Evolutionary conservation across 2,113 vertebrate genomes (phyloP), one percentile per base, ranked within the genome.

Genomic region (Tachysurus vachellii): DNA sequence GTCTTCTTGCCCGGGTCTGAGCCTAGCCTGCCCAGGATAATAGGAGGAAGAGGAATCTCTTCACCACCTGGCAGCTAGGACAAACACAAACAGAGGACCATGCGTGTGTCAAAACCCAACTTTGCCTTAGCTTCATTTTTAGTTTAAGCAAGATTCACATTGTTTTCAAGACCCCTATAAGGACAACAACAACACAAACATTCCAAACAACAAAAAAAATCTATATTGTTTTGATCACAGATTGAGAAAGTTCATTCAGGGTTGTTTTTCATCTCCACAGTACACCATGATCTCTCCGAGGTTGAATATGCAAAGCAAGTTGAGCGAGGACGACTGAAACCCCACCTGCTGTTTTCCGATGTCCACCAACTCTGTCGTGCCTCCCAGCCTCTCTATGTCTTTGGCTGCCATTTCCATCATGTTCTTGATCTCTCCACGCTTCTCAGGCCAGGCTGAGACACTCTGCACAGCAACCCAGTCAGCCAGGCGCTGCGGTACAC

Each of bases 391-490:
- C 89, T 96, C 94, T 0, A 99, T 96, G n/a, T 98, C 97, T 12
- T 95, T 95, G 0, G 96, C 97, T 0, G 96, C 97, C 7, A 97
- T 95, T 82, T 98, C 95, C 96, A 99, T 97, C 98, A 99, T 99
- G 90, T 5, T 95, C 23, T 88, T 94, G 94, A 98, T 96, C 75
- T 99, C 97, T 0, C 82, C 94, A 0, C 98, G 95, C 91, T 99
- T 99, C 92, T 99, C 98, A 0, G 98, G 96, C 97, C 96, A 98
- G 0, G 97, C 96, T 0, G 98, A 99, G 64, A 99, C 97, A 0
- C 98, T 99, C 95, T 97, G 96, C 86, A 99, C 96, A 0, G 91
- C 95, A 56, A 99, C 98, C 98, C 98, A 99, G 7, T 99, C 90
- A 0, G 95, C 94, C 0, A 99, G 95, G 5, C 97, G 96, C 98